Evolutionary conservation across 1,140 invertebrate species (phyloP).

Genomic region (Diuraphis noxia): DNA sequence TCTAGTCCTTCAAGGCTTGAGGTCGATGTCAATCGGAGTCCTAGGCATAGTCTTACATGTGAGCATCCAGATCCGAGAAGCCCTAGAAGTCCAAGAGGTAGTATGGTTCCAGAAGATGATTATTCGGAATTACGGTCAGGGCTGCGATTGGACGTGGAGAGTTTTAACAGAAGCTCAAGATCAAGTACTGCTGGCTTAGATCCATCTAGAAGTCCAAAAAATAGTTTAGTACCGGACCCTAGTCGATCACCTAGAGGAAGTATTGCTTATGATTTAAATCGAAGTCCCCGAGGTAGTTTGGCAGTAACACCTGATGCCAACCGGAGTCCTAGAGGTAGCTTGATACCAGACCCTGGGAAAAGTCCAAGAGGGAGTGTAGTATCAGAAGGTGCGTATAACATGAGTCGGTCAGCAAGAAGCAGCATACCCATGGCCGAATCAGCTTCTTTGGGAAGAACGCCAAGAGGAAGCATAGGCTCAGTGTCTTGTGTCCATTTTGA

Average conservation of each 20-base stretch:
- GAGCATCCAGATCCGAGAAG: conserved; percentile 59
- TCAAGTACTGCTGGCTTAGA: conserved; percentile 55
- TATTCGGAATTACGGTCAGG: conserved; percentile 61
- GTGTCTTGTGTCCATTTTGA: conserved; percentile 45
- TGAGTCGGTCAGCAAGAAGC: conserved; percentile 62
- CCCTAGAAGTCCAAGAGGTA: conserved; percentile 61
- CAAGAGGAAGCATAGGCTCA: conserved; percentile 62
- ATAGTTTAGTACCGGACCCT: conserved; percentile 64
- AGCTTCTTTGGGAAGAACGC: conserved; percentile 58
- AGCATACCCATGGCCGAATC: conserved; percentile 44
- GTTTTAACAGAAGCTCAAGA: conserved; percentile 56
- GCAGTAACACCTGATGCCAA: conserved; percentile 55
- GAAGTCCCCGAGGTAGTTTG: conserved; percentile 57
- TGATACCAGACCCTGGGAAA: conserved; percentile 59
- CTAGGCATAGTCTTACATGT: conserved; percentile 64
- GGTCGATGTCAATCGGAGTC: conserved; percentile 5
- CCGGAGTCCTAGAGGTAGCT: conserved; percentile 63
- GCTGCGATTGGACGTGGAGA: conserved; percentile 59
- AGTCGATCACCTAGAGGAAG: conserved; percentile 57
- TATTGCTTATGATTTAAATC: conserved; percentile 51
- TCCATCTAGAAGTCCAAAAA: conserved; percentile 65
- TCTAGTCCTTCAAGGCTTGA: conserved; percentile 27
- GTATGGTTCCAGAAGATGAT: conserved; percentile 62
- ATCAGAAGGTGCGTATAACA: conserved; percentile 64
- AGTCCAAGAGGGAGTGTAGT: conserved; percentile 69